phyloP scores from a whole-genome alignment of 2,797 vertebrate species.

The Mormyrus hasselquistii region DNA sequence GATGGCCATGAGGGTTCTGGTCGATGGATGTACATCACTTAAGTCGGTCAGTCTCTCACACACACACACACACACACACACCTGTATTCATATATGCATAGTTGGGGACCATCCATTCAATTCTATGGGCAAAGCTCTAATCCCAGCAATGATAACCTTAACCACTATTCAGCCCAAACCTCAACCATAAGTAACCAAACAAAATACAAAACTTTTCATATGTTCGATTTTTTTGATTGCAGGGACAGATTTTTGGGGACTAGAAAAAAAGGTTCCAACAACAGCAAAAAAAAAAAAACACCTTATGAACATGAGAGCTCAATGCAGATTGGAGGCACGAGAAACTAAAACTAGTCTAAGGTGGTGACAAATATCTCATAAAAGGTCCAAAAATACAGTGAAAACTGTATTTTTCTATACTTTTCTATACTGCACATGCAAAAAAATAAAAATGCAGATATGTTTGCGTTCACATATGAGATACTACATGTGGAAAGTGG shows the following conservation, averaged over 20 bases:
- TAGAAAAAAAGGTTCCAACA: background rate
- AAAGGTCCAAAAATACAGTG: background rate
- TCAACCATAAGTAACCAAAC: background rate
- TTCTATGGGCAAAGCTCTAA: background rate
- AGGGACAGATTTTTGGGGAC: background rate
- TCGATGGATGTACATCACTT: background rate
- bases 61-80: background rate
- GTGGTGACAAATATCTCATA: background rate
- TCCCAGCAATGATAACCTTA: background rate
- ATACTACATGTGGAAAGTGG: background rate
- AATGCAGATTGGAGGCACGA: background rate
- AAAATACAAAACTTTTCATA: background rate
- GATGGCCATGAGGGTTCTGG: background rate
- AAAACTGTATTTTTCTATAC: background rate
- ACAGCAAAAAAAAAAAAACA: background rate
- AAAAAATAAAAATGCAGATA: background rate
- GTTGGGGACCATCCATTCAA: background rate
- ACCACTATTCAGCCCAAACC: background rate
- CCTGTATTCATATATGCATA: background rate
- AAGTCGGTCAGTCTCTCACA: background rate
- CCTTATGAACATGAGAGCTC: background rate
- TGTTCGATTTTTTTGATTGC: background rate
- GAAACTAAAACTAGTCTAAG: background rate
- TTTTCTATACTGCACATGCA: background rate
- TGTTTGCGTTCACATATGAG: background rate